Evolutionary conservation across 2,888 invertebrate genomes (phyloP), one percentile per base, ranked within the genome.

Genomic region (Emmelina monodactyla): DNA sequence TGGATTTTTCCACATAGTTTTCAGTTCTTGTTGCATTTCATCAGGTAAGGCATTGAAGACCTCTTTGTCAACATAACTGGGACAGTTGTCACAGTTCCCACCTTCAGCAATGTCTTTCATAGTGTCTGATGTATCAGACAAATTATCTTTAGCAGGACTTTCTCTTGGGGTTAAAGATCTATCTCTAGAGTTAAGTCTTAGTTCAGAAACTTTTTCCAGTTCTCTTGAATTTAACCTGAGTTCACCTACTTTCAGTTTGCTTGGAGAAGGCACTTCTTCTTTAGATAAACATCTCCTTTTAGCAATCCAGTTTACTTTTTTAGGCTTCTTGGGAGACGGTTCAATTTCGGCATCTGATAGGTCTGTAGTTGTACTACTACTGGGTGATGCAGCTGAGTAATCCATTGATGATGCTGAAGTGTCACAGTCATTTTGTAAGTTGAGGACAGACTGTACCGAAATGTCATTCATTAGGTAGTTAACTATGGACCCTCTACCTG

Each of bases 391-490:
- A 45, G 76, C 78, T 6, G 76, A 68, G 47, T 76, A 76, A 50
- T 79, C 78, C 78, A 79, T 76, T 2, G 76, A 73, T 15, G 71
- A 57, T 33, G 62, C 61, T 14, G 76, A 75, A 28, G 68, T 70
- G 53, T 80, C 81, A 61, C 78, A 71, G 49, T 82, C 81, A 56
- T 81, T 84, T 58, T 83, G 85, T 46, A 88, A 79, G 47, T 84
- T 86, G 41, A 87, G 85, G 44, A 90, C 83, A 3, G 89, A 88
- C 60, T 91, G 90, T 33, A 91, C 91, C 51, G 89, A 89, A 38
- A 91, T 82, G 58, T 90, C 88, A 62, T 88, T 89, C 60, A 87
- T 84, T 33, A 91, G 72, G 55, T 88, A 91, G 40, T 87, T 88
- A 4, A 88, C 86, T 48, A 91, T 88, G 10, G 89, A 88, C 50